Evolutionary conservation across 2,113 vertebrate species (phyloP).

Genomic region (Spermophilus dauricus): DNA sequence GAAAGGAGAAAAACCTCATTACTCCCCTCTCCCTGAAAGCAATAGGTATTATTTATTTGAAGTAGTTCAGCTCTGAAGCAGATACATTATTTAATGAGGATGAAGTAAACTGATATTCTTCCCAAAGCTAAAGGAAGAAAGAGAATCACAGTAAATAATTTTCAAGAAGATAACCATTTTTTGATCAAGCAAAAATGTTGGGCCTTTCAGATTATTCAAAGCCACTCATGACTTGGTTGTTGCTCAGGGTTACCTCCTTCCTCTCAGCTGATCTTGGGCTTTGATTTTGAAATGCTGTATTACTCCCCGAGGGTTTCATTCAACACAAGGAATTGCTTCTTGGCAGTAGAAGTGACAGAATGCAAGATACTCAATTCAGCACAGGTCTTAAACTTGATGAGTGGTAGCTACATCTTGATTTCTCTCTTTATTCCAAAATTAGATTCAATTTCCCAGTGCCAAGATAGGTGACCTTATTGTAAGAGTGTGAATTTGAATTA

Average conservation of each 20-base stretch:
- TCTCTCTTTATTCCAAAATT: constrained; percentile 32
- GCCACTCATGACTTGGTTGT: background rate
- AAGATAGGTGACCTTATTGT: constrained; percentile 55
- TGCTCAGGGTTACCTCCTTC: background rate
- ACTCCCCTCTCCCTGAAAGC: background rate
- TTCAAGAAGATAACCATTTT: background rate
- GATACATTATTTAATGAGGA: background rate
- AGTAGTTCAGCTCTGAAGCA: background rate
- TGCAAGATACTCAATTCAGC: background rate
- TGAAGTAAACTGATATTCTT: background rate
- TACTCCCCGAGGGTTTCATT: background rate
- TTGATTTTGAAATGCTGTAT: background rate
- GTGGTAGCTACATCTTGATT: background rate
- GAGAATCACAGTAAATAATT: background rate
- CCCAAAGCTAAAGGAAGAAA: background rate
- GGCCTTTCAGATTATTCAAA: background rate
- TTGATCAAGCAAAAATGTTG: background rate
- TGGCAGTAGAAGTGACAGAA: background rate
- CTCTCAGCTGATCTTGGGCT: background rate
- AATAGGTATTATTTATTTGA: background rate
- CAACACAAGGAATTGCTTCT: background rate
- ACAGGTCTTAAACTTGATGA: background rate
- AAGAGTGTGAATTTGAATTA: constrained; percentile 58
- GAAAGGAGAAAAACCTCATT: background rate
- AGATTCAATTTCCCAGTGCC: constrained; percentile 36